Percentiles rank a stretch among this genome's conserved stretches.
These are phyloP conservation scores for Dermatemys mawii DNA, from an alignment of 2,113 vertebrate species.

Conservation along the genomic window DNA sequence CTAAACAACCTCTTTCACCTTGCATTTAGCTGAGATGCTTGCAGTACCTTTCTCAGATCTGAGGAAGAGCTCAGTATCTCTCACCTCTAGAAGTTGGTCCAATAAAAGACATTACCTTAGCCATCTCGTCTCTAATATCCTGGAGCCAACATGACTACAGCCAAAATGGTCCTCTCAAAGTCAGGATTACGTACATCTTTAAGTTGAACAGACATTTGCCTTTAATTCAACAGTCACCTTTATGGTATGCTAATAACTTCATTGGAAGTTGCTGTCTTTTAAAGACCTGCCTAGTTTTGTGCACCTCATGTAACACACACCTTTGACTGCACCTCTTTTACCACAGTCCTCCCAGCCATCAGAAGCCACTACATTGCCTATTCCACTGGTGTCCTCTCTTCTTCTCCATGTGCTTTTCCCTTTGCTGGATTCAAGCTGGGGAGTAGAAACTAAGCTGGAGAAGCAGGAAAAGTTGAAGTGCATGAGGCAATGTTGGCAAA, in stretches of 20 bases:
- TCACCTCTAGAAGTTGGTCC: too few species aligned
- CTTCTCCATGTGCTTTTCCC: too few species aligned
- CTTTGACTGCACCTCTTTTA: not conserved
- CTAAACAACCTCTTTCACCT: not conserved
- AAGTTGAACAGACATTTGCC: not conserved
- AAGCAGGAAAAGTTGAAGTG: not conserved
- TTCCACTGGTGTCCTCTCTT: not conserved
- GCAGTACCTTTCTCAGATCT: too few species aligned
- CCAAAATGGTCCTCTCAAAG: not conserved
- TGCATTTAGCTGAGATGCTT: not conserved
- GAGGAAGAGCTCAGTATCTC: not conserved
- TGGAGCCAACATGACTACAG: too few species aligned
- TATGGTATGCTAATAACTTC: not conserved
- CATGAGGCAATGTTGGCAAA: too few species aligned
- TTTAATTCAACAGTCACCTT: not conserved
- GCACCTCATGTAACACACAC: not conserved
- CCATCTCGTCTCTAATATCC: too few species aligned
- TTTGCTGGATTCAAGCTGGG: too few species aligned
- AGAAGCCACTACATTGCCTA: not conserved
- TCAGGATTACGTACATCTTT: not conserved
- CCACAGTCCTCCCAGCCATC: not conserved
- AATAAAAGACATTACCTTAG: too few species aligned
- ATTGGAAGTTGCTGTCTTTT: not conserved
- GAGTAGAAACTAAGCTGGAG: not conserved
- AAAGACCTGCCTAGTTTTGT: not conserved